Conservation (phyloP, 2,888 invertebrate species). For the Busseola fusca region DNA sequence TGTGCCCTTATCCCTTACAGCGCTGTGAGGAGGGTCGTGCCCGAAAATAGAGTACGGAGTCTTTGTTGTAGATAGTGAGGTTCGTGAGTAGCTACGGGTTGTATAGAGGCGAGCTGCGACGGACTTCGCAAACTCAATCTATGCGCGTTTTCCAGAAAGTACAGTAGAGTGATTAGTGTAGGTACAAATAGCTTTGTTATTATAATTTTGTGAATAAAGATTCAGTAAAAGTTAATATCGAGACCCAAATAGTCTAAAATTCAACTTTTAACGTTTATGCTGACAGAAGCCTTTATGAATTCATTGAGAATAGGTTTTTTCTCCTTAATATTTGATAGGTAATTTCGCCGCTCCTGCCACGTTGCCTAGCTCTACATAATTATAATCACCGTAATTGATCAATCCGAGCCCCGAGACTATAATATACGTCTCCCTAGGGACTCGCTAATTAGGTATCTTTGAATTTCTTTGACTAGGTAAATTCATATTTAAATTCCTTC, state of each 20-base stretch:
- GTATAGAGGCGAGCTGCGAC: neutral
- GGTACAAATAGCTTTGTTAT: neutral
- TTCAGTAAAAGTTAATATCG: neutral
- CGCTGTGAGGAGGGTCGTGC: conserved; percentile 15
- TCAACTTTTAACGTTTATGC: neutral
- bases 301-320: neutral
- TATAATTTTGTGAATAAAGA: neutral
- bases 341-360: neutral
- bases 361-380: conserved; percentile 30
- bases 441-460: conserved; percentile 35
- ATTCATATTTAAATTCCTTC: conserved; percentile 38
- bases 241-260: neutral
- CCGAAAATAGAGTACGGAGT: conserved; percentile 15
- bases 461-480: conserved; percentile 38
- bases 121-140: neutral
- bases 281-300: neutral
- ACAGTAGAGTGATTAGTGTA: neutral
- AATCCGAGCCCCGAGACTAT: conserved; percentile 24
- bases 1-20: conserved; percentile 36
- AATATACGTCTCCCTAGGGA: conserved; percentile 14
- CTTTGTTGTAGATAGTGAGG: conserved; percentile 24
- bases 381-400: conserved; percentile 49
- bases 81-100: conserved; percentile 9
- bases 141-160: neutral
- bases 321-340: neutral